A percentile compares a stretch with the other conserved stretches of the same genome.
Evolutionary conservation across 2,113 vertebrate genomes (phyloP).

Genomic region (Kobus ellipsiprymnus): DNA sequence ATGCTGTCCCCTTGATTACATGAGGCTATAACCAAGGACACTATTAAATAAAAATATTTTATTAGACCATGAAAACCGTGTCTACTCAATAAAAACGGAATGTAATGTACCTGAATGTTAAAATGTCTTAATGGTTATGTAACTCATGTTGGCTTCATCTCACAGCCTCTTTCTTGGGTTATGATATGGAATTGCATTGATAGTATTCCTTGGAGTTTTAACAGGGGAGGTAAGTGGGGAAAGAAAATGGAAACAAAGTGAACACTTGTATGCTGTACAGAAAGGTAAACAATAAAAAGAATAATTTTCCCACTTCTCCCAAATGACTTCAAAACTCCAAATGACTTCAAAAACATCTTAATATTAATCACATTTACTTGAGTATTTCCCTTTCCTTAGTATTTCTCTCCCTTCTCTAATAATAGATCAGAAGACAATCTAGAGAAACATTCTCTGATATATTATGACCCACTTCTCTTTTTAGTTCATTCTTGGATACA

Average conservation of each 20-base stretch:
- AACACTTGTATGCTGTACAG: neutral
- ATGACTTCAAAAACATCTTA: neutral
- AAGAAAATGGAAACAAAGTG: neutral
- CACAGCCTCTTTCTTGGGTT: neutral
- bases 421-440: neutral
- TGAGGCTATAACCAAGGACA: conserved; percentile 22
- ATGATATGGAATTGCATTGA: conserved; percentile 31
- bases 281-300: conserved; percentile 17
- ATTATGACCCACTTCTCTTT: neutral
- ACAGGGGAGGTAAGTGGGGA: neutral
- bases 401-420: neutral
- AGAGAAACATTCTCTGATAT: neutral
- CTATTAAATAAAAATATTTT: conserved; percentile 55
- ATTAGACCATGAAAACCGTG: conserved; percentile 27
- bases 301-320: neutral
- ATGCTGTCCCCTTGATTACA: conserved; percentile 1
- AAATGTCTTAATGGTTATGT: conserved; percentile 53
- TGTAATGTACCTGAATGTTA: conserved; percentile 49
- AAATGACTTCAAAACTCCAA: neutral
- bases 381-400: neutral
- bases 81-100: conserved; percentile 34
- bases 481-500: neutral
- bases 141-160: conserved; percentile 1
- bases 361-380: neutral
- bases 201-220: neutral